These are phyloP conservation scores for Pterobdella sp. DNA, from an alignment of 2,888 invertebrate species.

Conservation along the genomic window DNA sequence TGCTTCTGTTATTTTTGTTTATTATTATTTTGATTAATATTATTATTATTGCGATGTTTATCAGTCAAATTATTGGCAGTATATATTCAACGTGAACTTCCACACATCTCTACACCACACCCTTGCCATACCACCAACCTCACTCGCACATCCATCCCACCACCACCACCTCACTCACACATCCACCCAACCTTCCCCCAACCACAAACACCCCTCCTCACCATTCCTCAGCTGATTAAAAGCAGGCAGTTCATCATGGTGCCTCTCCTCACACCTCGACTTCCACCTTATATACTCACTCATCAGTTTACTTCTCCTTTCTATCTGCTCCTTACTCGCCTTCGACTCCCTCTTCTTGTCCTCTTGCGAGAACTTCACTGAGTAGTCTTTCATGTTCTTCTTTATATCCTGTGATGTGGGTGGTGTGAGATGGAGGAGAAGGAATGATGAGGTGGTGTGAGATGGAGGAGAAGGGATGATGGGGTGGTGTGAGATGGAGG, in stretches of 20 bases:
- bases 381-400: slow-evolving; percentile 94
- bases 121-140: not conserved
- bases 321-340: slow-evolving; percentile 61
- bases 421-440: not conserved
- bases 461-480: no score
- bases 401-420: slow-evolving; percentile 70
- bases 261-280: slow-evolving; percentile 66
- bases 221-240: slow-evolving; percentile 77
- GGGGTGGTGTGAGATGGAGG: no score
- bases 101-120: no score
- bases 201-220: slow-evolving; percentile 55
- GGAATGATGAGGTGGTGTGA: no score
- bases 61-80: no score
- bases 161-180: not conserved
- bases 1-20: slow-evolving; percentile 63
- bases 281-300: slow-evolving; percentile 67
- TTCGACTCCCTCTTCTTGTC: slow-evolving; percentile 84
- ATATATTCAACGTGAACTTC: no score
- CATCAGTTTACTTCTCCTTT: slow-evolving; percentile 1
- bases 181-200: not conserved
- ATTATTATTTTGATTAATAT: not conserved
- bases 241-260: slow-evolving; percentile 65
- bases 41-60: not conserved
- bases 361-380: slow-evolving; percentile 87
- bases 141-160: not conserved